Conservation (phyloP, 2,113 vertebrate species). For the Lathamus discolor region DNA sequence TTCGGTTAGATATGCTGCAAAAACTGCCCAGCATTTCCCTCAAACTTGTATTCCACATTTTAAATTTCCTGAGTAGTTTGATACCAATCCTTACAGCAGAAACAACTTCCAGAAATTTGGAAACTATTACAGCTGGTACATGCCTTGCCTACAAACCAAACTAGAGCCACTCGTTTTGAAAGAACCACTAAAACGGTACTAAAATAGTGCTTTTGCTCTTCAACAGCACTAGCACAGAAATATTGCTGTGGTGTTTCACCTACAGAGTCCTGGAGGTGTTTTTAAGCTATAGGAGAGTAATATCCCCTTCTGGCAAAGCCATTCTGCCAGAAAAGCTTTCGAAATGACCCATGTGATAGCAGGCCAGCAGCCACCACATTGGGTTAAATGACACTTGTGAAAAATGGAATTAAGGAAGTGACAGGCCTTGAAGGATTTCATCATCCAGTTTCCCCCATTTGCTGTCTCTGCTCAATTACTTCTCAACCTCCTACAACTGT, state of each 20-base stretch:
- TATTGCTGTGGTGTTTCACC: not conserved
- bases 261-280: not conserved
- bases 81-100: not conserved
- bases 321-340: not conserved
- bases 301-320: not conserved
- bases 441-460: not conserved
- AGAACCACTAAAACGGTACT: not conserved
- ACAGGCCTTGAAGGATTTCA: constrained; percentile 21
- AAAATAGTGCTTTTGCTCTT: not conserved
- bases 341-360: not conserved
- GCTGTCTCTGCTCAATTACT: not conserved
- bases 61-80: not conserved
- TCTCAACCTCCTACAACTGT: not conserved
- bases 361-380: not conserved
- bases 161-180: not conserved
- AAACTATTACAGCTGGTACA: not conserved
- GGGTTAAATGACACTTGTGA: not conserved
- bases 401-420: constrained; percentile 20
- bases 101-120: not conserved
- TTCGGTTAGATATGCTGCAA: not conserved
- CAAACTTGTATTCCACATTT: not conserved
- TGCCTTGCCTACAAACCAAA: not conserved
- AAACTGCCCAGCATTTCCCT: not conserved
- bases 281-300: not conserved
- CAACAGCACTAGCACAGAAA: not conserved